Evolutionary conservation across 2,113 vertebrate genomes (phyloP), one percentile per base, ranked within the genome.

Genomic region (Phrynosoma blainvillii): DNA sequence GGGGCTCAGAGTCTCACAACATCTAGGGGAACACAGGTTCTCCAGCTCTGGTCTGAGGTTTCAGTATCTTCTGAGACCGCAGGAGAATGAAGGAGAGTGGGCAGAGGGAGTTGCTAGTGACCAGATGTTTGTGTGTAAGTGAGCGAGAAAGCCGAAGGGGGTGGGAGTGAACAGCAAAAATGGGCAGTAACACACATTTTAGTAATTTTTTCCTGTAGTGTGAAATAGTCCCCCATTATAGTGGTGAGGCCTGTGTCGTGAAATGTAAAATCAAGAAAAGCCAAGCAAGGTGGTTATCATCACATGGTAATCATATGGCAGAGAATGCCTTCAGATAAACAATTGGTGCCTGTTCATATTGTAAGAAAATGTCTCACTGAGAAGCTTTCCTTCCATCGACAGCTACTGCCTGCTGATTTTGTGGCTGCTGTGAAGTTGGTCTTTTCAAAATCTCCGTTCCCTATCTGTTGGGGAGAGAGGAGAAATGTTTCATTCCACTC

Each of bases 291-390:
- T 78, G 84, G 74, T 78, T 85, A 59, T 68, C 25, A 65, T n/a
- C 25, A 73, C 68, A 40, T 80, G 70, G 42, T 23, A 68, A 79
- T 86, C 76, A 32, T 52, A 32, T 21, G 65, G 40, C 20, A n/a
- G 62, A 80, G 32, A 87, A 80, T 80, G 32, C 66, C 56, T 71
- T 73, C 68, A 7, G 85, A 54, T 56, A 47, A 87, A 42, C 84
- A 85, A 78, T 68, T 66, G 74, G 77, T 85, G 59, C 27, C 32
- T 73, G 32, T 11, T 42, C 25, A 25, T 74, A 81, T 71, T 74
- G 68, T 73, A 73, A 59, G 56, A 52, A 71, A 79, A 79, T 79
- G 42, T 76, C 52, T 6, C n/a, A 54, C 54, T 18, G n/a, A 11
- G 30, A 47, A 12, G 47, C 21, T 42, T 73, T 71, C 23, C 54